Evolutionary conservation across 2,888 invertebrate species (phyloP).

Genomic region (Eilema depressum): DNA sequence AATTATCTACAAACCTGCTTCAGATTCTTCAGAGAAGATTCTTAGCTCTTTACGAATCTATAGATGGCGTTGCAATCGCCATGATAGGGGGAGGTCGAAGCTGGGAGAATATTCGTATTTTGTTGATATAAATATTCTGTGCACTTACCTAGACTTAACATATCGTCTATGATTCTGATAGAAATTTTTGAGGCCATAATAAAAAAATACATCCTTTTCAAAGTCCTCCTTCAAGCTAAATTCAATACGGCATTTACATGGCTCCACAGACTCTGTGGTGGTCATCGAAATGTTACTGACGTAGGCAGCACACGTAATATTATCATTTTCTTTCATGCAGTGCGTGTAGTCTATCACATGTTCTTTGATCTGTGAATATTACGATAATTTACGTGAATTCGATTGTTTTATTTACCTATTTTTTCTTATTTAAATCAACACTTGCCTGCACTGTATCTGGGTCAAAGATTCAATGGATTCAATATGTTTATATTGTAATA

Average conservation of each 20-base stretch:
- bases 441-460: no score
- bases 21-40: no score
- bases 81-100: no score
- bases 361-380: conserved; percentile 90
- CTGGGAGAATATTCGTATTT: not conserved
- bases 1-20: no score
- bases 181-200: conserved; percentile 98
- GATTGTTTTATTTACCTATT: no score
- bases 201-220: conserved; percentile 96
- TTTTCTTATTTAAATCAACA: no score
- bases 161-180: conserved; percentile 99
- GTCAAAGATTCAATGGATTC: no score
- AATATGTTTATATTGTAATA: no score
- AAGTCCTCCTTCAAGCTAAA: conserved; percentile 91
- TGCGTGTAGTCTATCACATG: conserved; percentile 93
- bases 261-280: conserved; percentile 50
- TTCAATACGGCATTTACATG: conserved; percentile 89
- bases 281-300: conserved; percentile 77
- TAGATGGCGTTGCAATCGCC: no score
- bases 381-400: not conserved
- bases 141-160: conserved; percentile 92
- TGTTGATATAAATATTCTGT: conserved; percentile 3
- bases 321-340: conserved; percentile 21
- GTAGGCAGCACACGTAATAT: conserved; percentile 87
- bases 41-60: no score